Evolutionary conservation across 2,113 vertebrate species (phyloP), one percentile per base, ranked within the genome.

Genomic region (Rhinoderma darwinii): DNA sequence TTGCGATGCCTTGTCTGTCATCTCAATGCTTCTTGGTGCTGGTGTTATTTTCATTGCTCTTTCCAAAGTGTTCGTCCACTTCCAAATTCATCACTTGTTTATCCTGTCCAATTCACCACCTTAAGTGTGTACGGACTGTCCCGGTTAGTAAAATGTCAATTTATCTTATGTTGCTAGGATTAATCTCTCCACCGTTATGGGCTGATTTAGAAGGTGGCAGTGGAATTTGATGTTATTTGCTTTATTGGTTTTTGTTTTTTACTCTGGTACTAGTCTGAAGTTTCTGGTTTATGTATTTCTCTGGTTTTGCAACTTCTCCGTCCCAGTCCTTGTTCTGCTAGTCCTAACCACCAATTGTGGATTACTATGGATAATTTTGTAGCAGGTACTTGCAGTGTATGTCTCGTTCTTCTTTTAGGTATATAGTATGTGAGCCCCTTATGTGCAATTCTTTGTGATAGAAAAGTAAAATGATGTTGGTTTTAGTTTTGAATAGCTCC

Each of bases 41-140:
- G 84, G 84, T 86, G 84, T 80, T 80, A 80, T 86, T 79, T 85
- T 85, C 74, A 77, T 85, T 85, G 54, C 54, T 84, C 51, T 56
- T 25, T 44, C 41, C 83, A 76, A 75, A n/a, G 20, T 39, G 35
- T 74, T 20, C 43, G 70, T 43, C 25, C 51, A 44, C 72, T 30
- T 72, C 39, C n/a, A 43, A 75, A n/a, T 41, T 39, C 20, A 72
- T 32, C 41, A 25, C 43, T 84, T 41, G n/a, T 56, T 39, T 39
- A 61, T 75, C 20, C 20, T n/a, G 25, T 72, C 32, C 66, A 20
- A 4, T 32, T 30, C 15, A 14, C 44, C 44, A 30, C 66, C 37
- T 63, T 50, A 47, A 85, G 61, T 47, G 54, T 37, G 3, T 61
- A n/a, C 37, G 30, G 7, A 39, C n/a, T 4, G 12, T 43, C 39